phyloP scores from a whole-genome alignment of 2,113 vertebrate species.

The Rhinolophus ferrumequinum region DNA sequence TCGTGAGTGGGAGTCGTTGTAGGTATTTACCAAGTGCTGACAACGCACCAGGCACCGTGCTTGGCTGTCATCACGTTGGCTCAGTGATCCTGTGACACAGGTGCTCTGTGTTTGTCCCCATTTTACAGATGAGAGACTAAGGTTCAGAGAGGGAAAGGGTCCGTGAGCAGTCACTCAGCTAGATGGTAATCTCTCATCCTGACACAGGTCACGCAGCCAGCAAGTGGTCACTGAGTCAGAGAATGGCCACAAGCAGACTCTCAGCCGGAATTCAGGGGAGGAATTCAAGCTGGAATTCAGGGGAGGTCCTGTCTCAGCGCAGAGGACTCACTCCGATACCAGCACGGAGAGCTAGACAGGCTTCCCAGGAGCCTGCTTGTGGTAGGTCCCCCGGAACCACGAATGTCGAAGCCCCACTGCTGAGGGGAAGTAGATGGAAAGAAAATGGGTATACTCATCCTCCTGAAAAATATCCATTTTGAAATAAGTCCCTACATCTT shows the following conservation, averaged over 20 bases:
- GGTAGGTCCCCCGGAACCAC: too few relatives aligned
- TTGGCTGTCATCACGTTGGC: neutral
- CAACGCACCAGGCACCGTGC: rapidly evolving
- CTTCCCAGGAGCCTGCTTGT: neutral
- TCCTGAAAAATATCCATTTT: neutral
- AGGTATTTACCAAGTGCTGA: rapidly evolving
- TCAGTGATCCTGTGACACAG: rapidly evolving
- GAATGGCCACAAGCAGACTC: too few relatives aligned
- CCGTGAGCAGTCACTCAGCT: neutral
- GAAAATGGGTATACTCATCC: rapidly evolving
- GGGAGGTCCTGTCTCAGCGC: rapidly evolving
- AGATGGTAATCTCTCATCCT: neutral
- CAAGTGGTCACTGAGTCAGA: neutral
- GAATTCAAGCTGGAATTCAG: neutral
- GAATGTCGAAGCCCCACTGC: neutral
- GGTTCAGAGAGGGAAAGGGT: neutral
- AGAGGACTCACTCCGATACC: rapidly evolving
- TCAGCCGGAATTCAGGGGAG: neutral
- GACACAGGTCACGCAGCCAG: neutral
- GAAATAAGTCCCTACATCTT: neutral
- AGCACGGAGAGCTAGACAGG: rapidly evolving
- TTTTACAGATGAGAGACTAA: neutral
- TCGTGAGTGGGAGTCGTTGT: rapidly evolving
- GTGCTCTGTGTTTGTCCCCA: neutral
- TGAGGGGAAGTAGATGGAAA: neutral